Conservation (phyloP, 2,113 vertebrate species). For the Corvus cornix region DNA sequence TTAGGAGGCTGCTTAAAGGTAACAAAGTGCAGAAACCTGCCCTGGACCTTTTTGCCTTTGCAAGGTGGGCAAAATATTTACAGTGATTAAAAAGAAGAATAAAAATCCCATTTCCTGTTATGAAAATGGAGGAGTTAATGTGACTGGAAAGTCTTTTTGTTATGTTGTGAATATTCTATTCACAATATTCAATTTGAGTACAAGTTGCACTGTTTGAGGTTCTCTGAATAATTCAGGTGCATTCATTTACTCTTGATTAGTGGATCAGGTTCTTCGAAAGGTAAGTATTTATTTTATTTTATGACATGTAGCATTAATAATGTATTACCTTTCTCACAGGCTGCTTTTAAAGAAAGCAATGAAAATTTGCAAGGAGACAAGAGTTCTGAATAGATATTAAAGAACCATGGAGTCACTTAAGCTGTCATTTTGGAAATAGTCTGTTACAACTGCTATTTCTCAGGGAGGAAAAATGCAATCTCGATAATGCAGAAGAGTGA, state of each 20-base stretch:
- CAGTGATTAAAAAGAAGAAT: not conserved
- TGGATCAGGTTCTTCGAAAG: constrained; percentile 67
- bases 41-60: not conserved
- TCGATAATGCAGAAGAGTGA: constrained; percentile 12
- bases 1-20: not conserved
- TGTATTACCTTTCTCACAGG: constrained; percentile 65
- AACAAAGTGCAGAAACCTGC: not conserved
- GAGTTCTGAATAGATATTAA: constrained; percentile 60
- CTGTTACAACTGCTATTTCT: constrained; percentile 34
- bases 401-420: constrained; percentile 61
- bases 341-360: constrained; percentile 45
- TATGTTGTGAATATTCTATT: constrained; percentile 51
- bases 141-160: constrained; percentile 39
- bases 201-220: constrained; percentile 71
- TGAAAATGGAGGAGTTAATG: constrained; percentile 35
- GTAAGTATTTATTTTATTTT: constrained; percentile 73
- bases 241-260: constrained; percentile 77
- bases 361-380: constrained; percentile 58
- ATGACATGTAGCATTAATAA: constrained; percentile 73
- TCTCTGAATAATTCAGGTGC: constrained; percentile 71
- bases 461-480: not conserved
- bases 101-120: not conserved
- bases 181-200: constrained; percentile 74
- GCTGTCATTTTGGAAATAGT: constrained; percentile 52
- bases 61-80: not conserved